These are phyloP conservation scores for Meloidogyne floridensis DNA, from an alignment of 1,140 invertebrate species.

Conservation along the genomic window DNA sequence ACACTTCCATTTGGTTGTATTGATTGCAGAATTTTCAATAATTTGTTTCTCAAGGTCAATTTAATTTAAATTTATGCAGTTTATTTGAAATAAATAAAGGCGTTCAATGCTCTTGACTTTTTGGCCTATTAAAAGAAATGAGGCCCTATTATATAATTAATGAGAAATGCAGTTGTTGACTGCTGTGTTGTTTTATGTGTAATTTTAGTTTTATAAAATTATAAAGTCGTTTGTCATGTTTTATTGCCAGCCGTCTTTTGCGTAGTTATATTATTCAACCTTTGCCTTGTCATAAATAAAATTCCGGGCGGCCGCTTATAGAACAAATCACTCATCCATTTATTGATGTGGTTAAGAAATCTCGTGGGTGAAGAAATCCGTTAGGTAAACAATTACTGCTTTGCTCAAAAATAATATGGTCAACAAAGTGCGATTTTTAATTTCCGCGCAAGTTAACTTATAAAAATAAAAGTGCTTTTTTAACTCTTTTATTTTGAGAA, in stretches of 20 bases:
- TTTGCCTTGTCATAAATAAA: conserved; percentile 7
- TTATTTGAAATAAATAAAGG: background rate
- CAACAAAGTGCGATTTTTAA: background rate
- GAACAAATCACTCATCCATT: background rate
- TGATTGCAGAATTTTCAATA: conserved; percentile 5
- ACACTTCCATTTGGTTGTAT: background rate
- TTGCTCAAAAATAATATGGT: background rate
- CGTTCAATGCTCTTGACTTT: conserved; percentile 6
- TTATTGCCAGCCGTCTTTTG: conserved; percentile 2
- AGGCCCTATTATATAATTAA: background rate
- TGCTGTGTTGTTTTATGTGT: background rate
- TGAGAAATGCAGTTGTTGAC: background rate
- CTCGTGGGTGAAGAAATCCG: conserved; percentile 3
- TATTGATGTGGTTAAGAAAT: conserved; percentile 7
- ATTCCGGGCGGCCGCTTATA: conserved; percentile 3
- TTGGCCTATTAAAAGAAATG: conserved; percentile 1
- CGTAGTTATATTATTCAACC: conserved; percentile 5
- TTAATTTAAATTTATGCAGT: conserved; percentile 1
- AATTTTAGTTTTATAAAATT: background rate
- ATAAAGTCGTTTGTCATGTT: conserved; percentile 8
- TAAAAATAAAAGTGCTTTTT: background rate
- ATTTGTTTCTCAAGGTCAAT: conserved; percentile 11
- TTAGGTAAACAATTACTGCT: conserved; percentile 4
- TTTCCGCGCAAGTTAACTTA: background rate
- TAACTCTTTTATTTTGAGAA: background rate